Conservation (phyloP, 1,140 invertebrate species). For the Euura lappo region DNA sequence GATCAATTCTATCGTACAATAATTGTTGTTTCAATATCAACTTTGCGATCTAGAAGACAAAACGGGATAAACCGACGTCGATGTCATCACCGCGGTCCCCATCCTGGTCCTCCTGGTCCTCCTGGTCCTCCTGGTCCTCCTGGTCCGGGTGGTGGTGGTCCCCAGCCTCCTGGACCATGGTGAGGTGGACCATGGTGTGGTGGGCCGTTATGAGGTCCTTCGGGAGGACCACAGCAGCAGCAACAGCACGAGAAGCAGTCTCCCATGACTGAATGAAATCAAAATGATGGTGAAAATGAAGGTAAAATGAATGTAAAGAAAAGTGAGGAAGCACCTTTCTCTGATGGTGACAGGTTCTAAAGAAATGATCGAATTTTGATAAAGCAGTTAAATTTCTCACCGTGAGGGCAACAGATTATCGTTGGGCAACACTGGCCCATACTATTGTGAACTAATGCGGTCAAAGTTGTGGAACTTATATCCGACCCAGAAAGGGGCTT, state of each 20-base stretch:
- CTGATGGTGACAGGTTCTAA: background rate
- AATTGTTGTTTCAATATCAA: too few relatives aligned
- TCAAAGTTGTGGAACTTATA: too few relatives aligned
- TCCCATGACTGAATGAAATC: background rate
- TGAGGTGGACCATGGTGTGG: background rate
- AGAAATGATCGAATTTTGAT: background rate
- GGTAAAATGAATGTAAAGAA: background rate
- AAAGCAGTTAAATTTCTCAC: background rate
- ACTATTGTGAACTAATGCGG: background rate
- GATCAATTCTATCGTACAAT: too few relatives aligned
- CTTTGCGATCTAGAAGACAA: too few relatives aligned
- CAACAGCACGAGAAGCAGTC: background rate
- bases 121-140: background rate
- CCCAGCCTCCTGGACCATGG: background rate
- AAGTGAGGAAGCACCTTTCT: background rate
- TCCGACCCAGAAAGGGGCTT: background rate
- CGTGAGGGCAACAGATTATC: background rate
- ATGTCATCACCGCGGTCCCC: background rate
- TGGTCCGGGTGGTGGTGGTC: background rate
- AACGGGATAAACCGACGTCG: background rate
- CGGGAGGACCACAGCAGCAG: background rate
- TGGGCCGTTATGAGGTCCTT: too few relatives aligned
- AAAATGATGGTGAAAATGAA: background rate
- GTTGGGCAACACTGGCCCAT: slow-evolving; percentile 4
- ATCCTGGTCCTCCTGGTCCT: background rate